These are phyloP conservation scores for Drosophila macrospina DNA, from an alignment of 2,888 invertebrate genomes.

Conservation along the genomic window DNA sequence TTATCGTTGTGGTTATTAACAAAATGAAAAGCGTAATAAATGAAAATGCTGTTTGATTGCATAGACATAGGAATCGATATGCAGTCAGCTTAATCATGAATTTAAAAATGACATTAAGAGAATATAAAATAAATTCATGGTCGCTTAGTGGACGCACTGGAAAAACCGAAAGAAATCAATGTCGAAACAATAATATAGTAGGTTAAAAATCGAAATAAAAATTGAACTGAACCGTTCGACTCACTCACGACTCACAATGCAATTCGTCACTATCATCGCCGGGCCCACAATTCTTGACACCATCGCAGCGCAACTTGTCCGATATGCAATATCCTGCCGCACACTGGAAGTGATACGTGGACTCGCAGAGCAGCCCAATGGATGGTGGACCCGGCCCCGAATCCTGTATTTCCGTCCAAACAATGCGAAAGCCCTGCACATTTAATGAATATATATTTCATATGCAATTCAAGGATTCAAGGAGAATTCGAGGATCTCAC, in stretches of 20 bases:
- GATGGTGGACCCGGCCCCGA: slow-evolving; percentile 86
- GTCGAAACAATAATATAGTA: slow-evolving; percentile 50
- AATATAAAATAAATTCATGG: slow-evolving; percentile 28
- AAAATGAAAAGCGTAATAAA: slow-evolving; percentile 59
- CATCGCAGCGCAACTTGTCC: slow-evolving; percentile 91
- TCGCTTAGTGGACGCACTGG: slow-evolving; percentile 56
- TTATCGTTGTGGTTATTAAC: slow-evolving; percentile 73
- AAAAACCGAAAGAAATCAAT: slow-evolving; percentile 53
- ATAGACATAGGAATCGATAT: slow-evolving; percentile 23
- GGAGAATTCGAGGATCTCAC: slow-evolving; percentile 58
- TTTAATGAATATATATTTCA: neutral
- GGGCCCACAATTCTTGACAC: slow-evolving; percentile 91
- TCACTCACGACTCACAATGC: slow-evolving; percentile 87
- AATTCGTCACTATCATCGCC: slow-evolving; percentile 86
- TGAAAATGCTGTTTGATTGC: slow-evolving; percentile 27
- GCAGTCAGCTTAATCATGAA: slow-evolving; percentile 22
- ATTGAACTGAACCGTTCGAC: slow-evolving; percentile 87
- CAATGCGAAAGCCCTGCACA: slow-evolving; percentile 92
- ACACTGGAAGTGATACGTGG: slow-evolving; percentile 91
- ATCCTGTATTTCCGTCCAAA: slow-evolving; percentile 96
- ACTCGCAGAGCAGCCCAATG: slow-evolving; percentile 85
- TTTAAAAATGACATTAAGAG: slow-evolving; percentile 11
- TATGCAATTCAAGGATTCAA: neutral
- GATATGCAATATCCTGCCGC: slow-evolving; percentile 92
- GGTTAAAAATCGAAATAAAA: slow-evolving; percentile 76